Percentiles rank a stretch among this genome's conserved stretches.
Conservation (phyloP, 1,140 invertebrate species). For the Hylaeus volcanicus region DNA sequence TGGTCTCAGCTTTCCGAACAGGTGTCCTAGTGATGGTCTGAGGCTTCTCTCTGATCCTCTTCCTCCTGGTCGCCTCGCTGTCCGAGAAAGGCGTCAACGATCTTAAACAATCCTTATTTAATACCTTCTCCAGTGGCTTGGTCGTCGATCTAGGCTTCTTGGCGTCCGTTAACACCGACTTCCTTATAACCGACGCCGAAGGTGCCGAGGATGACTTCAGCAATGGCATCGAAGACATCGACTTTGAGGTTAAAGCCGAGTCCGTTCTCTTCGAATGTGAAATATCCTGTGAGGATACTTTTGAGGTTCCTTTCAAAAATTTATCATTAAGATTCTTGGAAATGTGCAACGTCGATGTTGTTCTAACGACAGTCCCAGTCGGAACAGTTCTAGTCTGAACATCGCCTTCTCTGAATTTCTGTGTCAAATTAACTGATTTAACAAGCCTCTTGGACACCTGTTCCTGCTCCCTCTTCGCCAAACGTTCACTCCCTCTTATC, state of each 20-base stretch:
- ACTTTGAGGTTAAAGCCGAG: background rate
- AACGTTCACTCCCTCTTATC: slow-evolving; percentile 45
- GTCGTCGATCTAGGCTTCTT: slow-evolving; percentile 3
- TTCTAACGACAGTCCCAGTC: slow-evolving; percentile 75
- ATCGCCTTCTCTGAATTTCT: slow-evolving; percentile 72
- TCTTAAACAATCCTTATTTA: slow-evolving; percentile 32
- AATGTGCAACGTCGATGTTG: slow-evolving; percentile 73
- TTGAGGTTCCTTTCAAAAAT: slow-evolving; percentile 76
- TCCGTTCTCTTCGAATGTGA: slow-evolving; percentile 71
- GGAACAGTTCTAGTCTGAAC: slow-evolving; percentile 44
- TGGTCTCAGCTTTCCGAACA: slow-evolving; percentile 65
- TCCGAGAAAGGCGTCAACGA: slow-evolving; percentile 31
- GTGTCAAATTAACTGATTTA: slow-evolving; percentile 73
- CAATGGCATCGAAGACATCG: background rate
- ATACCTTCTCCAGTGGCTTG: slow-evolving; percentile 29
- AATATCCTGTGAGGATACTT: slow-evolving; percentile 79
- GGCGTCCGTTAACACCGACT: background rate
- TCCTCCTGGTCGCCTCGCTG: slow-evolving; percentile 51
- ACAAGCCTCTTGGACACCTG: slow-evolving; percentile 72
- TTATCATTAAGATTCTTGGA: slow-evolving; percentile 77
- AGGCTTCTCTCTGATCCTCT: slow-evolving; percentile 62
- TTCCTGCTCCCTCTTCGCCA: slow-evolving; percentile 69
- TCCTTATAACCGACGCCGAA: background rate
- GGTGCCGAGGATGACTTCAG: background rate
- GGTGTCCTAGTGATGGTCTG: slow-evolving; percentile 60